Base-by-base conservation (phyloP, 2,888 invertebrate genomes). In the Monochamus alternatus region DNA sequence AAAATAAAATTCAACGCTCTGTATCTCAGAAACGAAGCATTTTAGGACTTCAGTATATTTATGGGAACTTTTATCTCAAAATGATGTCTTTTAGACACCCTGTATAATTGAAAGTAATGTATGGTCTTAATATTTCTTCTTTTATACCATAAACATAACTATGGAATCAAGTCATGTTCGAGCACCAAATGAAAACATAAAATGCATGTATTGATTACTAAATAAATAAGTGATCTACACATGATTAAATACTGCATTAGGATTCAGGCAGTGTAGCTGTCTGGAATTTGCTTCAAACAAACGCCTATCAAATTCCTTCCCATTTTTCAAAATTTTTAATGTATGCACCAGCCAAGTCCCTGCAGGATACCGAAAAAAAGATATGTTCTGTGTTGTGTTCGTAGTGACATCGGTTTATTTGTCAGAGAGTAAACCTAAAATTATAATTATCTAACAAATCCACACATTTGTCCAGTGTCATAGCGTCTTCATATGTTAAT, bases 381-480 rank as follows among this genome's bases (percentile, higher is more conserved):
- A 60, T 69, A 47, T 69, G 31, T n/a, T 32, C 47, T 60, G 22
- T 69, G 60, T 59, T 60, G 44, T 47, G 60, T 60, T 10, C 60
- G 31, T 38, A 65, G 60, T 10, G 51, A 69, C 43, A 43, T 43
- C 69, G 22, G n/a, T 59, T 69, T 59, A 69, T 69, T 69, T 43
- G 60, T 69, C 60, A 44, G 47, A 59, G 31, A 31, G 31, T 38
- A 69, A 69, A 32, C 47, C 12, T 22, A 60, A 69, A 60, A 44
- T 69, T 60, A 69, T 69, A 69, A 69, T 12, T 58, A 14, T 68
- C 58, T 60, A 60, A 69, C 60, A 60, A 60, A 59, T 47, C 47
- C 69, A 69, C 69, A 69, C 69, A 69, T 69, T 69, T 69, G 51
- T 69, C 69, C 60, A 47, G 44, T 38, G 69, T 60, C 69, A 60